Base-by-base conservation (phyloP, 2,888 invertebrate species). In the Macrosiphum euphorbiae region DNA sequence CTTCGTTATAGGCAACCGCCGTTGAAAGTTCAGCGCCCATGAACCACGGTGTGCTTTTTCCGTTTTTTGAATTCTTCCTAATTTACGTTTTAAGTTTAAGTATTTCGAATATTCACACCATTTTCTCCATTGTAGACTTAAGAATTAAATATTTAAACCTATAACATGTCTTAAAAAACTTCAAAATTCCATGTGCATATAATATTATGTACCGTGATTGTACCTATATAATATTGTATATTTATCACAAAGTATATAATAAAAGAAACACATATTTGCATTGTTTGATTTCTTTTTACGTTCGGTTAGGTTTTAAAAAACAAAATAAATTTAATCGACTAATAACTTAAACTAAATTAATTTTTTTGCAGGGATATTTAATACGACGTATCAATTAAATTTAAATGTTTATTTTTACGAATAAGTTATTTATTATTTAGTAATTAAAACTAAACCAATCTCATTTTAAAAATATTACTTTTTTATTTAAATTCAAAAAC, bases 11-110 rank as follows among this genome's bases (percentile, higher is more conserved):
- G 35, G 35, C 28, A 28, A 50, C 85, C 84, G 50, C 85, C 47
- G 93, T 89, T n/a, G 24, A 90, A 85, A 93, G 93, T 89, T 93
- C 58, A 87, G 87, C 92, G 92, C 92, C 87, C 87, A 50, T 50
- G 35, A 86, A 67, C 50, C 41, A 35, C 20, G 10, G 58, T 35
- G 86, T 86, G 20, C 78, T 58, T 58, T 87, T 87, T 92, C 61
- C 26, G 41, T 67, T 92, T 47, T 50, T 92, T 26, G 35, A 26
- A 20, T 92, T 86, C 4, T 67, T 10, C 20, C 26, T 16, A 28
- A 67, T 28, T 87, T 16, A 61, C 35, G 58, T 26, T 86, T 58
- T 86, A 41, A 92, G 44, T 47, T 24, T 84, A 28, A 52, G 84
- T 5, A 52, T 52, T 20, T 84, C 4, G 20, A 78, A 3, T 90